A percentile compares a stretch with the other conserved stretches of the same genome.
These are phyloP conservation scores for Bucorvus abyssinicus DNA, from an alignment of 2,797 vertebrate species.

Conservation along the genomic window DNA sequence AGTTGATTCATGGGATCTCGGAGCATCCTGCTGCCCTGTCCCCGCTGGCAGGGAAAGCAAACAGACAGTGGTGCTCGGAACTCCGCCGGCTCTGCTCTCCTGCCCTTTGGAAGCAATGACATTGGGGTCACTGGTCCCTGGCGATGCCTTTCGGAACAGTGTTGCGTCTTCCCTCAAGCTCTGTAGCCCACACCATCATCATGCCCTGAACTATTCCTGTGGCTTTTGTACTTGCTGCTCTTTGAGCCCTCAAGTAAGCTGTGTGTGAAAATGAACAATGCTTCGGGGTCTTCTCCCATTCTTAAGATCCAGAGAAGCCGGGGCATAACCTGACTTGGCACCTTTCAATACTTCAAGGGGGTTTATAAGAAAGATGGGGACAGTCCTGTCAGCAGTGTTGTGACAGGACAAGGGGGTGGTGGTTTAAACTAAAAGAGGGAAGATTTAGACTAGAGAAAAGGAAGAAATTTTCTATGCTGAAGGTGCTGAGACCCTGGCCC, in stretches of 20 bases:
- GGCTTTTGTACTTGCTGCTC: neutral
- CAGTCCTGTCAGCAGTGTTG: neutral
- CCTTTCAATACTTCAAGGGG: neutral
- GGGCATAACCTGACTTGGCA: neutral
- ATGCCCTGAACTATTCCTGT: neutral
- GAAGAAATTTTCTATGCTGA: neutral
- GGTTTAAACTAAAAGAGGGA: neutral
- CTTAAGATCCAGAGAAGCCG: rapidly evolving
- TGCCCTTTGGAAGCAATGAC: neutral
- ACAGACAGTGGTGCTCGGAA: neutral
- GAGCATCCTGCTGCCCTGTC: neutral
- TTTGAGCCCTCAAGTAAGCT: neutral
- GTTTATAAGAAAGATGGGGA: neutral
- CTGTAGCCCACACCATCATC: neutral
- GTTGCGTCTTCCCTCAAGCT: neutral
- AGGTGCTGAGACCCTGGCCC: neutral
- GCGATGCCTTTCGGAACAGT: rapidly evolving
- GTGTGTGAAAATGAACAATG: rapidly evolving
- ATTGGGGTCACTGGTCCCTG: neutral
- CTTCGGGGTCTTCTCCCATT: rapidly evolving
- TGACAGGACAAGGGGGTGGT: neutral
- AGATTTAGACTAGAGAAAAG: neutral
- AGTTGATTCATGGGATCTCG: neutral
- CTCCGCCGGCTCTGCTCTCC: neutral
- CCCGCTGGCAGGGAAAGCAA: neutral